phyloP scores from a whole-genome alignment of 2,113 vertebrate genomes.

The Tor tambroides region DNA sequence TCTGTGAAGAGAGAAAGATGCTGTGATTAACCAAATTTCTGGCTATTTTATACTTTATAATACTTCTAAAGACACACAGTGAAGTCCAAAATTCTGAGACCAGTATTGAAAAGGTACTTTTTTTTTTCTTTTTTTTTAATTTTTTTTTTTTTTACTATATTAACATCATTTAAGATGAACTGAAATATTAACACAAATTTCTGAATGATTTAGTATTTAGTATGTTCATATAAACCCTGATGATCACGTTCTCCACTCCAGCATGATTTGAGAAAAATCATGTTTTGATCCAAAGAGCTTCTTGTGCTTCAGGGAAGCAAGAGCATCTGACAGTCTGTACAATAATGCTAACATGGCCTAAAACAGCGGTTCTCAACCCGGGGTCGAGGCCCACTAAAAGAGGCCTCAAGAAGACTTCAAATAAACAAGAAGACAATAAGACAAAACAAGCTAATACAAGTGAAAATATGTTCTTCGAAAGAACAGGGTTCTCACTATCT shows the following conservation, averaged over 20 bases:
- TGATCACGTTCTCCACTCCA: neutral
- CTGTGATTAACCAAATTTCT: neutral
- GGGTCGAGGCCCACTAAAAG: neutral
- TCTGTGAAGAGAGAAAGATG: conserved; percentile 71
- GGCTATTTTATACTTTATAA: neutral
- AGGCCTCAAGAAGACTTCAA: neutral
- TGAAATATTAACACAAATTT: neutral
- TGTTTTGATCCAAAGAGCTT: neutral
- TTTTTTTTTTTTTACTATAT: neutral
- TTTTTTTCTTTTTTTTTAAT: too few relatives aligned
- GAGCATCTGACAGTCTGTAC: neutral
- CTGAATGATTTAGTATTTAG: neutral
- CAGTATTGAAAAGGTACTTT: too few relatives aligned
- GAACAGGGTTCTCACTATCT: too few relatives aligned
- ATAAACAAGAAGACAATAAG: neutral
- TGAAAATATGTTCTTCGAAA: neutral
- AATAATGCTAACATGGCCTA: neutral
- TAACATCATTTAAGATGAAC: neutral
- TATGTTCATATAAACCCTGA: neutral
- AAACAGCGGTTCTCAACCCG: neutral
- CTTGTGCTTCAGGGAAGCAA: neutral
- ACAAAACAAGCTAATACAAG: neutral
- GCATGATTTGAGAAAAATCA: neutral
- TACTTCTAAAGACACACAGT: neutral
- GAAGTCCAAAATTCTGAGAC: too few relatives aligned